Evolutionary conservation across 2,113 vertebrate species (phyloP), one percentile per base, ranked within the genome.

Genomic region (Empidonax traillii): DNA sequence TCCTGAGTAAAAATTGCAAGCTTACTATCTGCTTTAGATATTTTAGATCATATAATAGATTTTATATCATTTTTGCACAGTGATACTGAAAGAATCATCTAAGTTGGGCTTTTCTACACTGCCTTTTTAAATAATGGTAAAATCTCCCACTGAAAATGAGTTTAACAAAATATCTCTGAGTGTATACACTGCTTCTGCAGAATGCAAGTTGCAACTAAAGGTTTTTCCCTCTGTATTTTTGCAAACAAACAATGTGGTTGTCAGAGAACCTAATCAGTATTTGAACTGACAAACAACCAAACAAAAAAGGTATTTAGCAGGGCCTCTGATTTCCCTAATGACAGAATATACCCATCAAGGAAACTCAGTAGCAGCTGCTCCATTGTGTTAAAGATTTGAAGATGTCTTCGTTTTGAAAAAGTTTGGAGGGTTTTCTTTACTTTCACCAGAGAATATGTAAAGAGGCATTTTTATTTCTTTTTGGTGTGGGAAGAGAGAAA

Each of bases 251-350:
- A 96, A 90, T 90, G 94, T 61, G 81, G 86, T 97, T 96, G 68
- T 96, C 87, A 97, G 84, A 89, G 92, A 96, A 96, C 66, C 89
- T 89, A 94, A 97, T 97, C 91, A 96, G 88, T 95, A 85, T 96
- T 94, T 96, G 94, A 96, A 95, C 94, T 96, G 91, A 97, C 95
- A 96, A 97, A 96, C 94, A 83, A 95, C 86, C 88, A 92, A 87
- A 97, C 90, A 95, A 92, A 96, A 95, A 96, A 93, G 56, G 51
- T 92, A 95, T 95, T 97, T 97, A 96, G 82, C 97, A 97, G 93
- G 78, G 77, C 96, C 80, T 95, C 93, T 96, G 89, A 97, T 97
- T 97, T 97, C 94, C 93, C 96, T 94, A 96, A 97, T 97, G 89
- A 85, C 79, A 96, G 80, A 96, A 96, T 96, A 95, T 89, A 97